Conservation (phyloP, 1,140 invertebrate genomes). For the Gonioctena quinquepunctata region DNA sequence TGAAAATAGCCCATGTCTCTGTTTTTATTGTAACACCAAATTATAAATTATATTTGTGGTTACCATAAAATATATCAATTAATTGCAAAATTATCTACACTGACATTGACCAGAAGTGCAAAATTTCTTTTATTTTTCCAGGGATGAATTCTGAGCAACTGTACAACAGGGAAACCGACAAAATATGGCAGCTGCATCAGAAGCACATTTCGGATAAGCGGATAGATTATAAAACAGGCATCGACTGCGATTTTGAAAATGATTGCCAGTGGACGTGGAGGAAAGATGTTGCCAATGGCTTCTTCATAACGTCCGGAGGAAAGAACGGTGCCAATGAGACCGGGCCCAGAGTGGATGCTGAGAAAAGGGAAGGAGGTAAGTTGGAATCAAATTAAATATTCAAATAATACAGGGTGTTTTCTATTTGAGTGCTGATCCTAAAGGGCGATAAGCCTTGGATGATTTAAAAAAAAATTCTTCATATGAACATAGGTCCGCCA, state of each 20-base stretch:
- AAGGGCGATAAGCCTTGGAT: too few species aligned
- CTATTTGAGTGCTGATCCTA: too few species aligned
- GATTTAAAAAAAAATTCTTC: too few species aligned
- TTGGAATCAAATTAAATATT: too few species aligned
- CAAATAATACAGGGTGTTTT: too few species aligned
- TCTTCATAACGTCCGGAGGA: conserved; percentile 40
- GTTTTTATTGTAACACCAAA: too few species aligned
- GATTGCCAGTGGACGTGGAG: conserved; percentile 51
- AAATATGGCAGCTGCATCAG: conserved; percentile 32
- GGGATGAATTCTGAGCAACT: conserved; percentile 30
- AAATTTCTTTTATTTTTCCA: not conserved
- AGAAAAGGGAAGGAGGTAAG: conserved; percentile 39
- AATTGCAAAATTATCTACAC: too few species aligned
- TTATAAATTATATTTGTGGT: too few species aligned
- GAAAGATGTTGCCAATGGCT: conserved; percentile 49
- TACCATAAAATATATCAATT: too few species aligned
- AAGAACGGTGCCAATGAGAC: conserved; percentile 33
- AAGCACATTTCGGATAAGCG: conserved; percentile 29
- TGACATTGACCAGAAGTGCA: too few species aligned
- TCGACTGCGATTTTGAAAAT: conserved; percentile 50
- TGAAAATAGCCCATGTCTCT: too few species aligned
- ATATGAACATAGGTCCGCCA: too few species aligned
- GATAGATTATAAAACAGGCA: conserved; percentile 28
- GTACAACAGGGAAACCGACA: conserved; percentile 37
- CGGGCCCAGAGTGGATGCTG: conserved; percentile 45